Percentiles rank a stretch among this genome's conserved stretches.
Evolutionary conservation across 2,888 invertebrate species (phyloP).

Genomic region (Ochropacha duplaris): DNA sequence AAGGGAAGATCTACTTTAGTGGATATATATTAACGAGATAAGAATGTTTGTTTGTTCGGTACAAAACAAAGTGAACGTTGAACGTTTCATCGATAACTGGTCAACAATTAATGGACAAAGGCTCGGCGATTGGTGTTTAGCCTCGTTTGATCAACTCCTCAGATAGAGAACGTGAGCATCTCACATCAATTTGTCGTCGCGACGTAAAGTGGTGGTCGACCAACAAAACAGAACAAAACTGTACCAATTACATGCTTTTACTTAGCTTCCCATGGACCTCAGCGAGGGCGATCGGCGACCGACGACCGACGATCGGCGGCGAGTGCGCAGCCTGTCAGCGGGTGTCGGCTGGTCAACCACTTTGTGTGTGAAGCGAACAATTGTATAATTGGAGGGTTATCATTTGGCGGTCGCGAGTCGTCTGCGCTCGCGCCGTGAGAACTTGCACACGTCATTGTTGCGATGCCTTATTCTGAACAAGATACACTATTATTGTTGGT

Average conservation of each 20-base stretch:
- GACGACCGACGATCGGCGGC: slow-evolving; percentile 14
- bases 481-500: background rate
- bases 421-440: slow-evolving; percentile 26
- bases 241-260: slow-evolving; percentile 35
- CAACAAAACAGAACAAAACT: slow-evolving; percentile 26
- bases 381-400: slow-evolving; percentile 66
- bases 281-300: slow-evolving; percentile 7
- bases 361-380: slow-evolving; percentile 48
- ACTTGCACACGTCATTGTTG: background rate
- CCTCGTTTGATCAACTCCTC: background rate
- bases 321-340: too few species aligned
- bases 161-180: background rate
- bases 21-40: background rate
- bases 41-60: background rate
- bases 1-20: background rate
- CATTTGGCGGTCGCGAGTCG: slow-evolving; percentile 41
- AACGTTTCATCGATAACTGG: background rate
- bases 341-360: slow-evolving; percentile 31
- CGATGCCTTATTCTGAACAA: background rate
- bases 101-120: background rate
- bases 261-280: slow-evolving; percentile 27
- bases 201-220: slow-evolving; percentile 33
- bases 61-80: background rate
- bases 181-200: slow-evolving; percentile 27
- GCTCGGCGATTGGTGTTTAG: background rate